phyloP scores from a whole-genome alignment of 2,797 vertebrate genomes.

The Danio choprae region DNA sequence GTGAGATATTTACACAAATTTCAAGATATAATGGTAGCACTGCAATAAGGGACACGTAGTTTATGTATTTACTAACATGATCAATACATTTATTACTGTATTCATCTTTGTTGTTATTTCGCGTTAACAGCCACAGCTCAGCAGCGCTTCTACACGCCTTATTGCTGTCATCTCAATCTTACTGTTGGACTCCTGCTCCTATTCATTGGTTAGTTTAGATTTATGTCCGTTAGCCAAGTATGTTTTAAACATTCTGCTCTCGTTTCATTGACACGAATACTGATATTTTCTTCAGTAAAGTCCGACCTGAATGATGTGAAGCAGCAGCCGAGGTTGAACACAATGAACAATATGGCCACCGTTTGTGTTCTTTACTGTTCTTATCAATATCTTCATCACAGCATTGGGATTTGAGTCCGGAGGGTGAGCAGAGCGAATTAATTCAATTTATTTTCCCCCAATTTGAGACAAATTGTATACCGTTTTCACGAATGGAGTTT shows the following conservation, averaged over 20 bases:
- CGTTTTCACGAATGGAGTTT: neutral
- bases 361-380: conserved; percentile 84
- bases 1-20: no score
- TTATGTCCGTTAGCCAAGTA: neutral
- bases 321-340: conserved; percentile 80
- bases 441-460: neutral
- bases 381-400: conserved; percentile 90
- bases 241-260: neutral
- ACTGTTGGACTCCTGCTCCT: conserved; percentile 81
- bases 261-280: neutral
- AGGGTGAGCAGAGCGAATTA: conserved; percentile 12
- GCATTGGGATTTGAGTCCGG: conserved; percentile 79
- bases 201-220: conserved; percentile 71
- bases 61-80: no score
- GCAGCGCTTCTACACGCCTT: conserved; percentile 81
- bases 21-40: no score
- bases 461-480: neutral
- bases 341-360: conserved; percentile 82
- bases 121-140: conserved; percentile 28
- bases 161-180: conserved; percentile 81
- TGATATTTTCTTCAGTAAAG: conserved; percentile 72
- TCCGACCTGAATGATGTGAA: conserved; percentile 83
- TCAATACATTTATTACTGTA: no score
- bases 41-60: no score
- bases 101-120: no score